Conservation (phyloP, 2,888 invertebrate species). For the Idaea straminata region DNA sequence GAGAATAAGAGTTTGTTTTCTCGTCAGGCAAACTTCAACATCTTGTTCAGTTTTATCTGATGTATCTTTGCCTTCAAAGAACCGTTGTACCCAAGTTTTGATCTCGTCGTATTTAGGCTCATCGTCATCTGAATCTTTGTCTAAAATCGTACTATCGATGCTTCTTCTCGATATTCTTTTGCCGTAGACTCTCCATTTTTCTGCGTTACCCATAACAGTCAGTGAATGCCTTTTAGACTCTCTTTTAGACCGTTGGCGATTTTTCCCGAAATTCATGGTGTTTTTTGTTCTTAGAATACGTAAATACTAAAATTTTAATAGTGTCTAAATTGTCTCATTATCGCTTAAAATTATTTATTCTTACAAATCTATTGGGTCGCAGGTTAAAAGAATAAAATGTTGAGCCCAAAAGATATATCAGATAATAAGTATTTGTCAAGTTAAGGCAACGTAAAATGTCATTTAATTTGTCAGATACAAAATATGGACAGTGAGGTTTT, state of each 20-base stretch:
- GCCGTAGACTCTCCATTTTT: conserved; percentile 57
- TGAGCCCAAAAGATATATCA: not conserved
- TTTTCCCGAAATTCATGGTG: conserved; percentile 56
- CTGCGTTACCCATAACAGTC: conserved; percentile 46
- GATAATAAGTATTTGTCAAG: not conserved
- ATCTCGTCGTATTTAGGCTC: conserved; percentile 44
- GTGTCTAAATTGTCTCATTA: conserved; percentile 10
- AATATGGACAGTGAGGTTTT: too few relatives aligned
- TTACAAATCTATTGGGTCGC: conserved; percentile 48
- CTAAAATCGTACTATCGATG: conserved; percentile 25
- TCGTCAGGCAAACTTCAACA: conserved; percentile 65
- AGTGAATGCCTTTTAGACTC: conserved; percentile 53
- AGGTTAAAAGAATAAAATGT: not conserved
- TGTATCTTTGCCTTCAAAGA: conserved; percentile 53
- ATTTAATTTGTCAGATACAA: too few relatives aligned
- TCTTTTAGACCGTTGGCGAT: conserved; percentile 42
- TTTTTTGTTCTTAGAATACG: conserved; percentile 17
- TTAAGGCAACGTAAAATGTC: too few relatives aligned
- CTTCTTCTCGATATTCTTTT: conserved; percentile 45
- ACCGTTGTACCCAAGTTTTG: conserved; percentile 63
- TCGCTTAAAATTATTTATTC: conserved; percentile 41
- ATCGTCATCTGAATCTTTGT: conserved; percentile 55
- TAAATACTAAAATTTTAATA: conserved; percentile 46
- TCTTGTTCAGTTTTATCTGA: conserved; percentile 58
- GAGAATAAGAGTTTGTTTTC: conserved; percentile 72